Conservation (phyloP, 2,113 vertebrate genomes). For the Prionailurus bengalensis region DNA sequence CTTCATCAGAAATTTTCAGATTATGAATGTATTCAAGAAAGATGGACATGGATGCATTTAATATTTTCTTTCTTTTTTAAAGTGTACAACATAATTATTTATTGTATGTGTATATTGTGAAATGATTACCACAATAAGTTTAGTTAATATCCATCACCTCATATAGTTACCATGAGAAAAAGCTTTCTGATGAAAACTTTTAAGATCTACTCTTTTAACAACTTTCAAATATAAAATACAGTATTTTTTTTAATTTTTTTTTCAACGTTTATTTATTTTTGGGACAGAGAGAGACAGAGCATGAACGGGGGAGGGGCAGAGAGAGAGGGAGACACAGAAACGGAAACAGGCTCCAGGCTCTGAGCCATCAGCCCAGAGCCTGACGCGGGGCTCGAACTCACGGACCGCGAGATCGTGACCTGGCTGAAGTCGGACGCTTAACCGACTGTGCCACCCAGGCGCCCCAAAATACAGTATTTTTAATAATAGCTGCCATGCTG, state of each 20-base stretch:
- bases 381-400: too few species aligned
- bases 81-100: neutral
- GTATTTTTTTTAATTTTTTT: neutral
- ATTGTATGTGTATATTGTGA: neutral
- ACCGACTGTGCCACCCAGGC: too few species aligned
- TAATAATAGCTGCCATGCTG: neutral
- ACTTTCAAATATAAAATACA: neutral
- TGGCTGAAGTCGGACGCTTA: too few species aligned
- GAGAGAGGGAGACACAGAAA: too few species aligned
- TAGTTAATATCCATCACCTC: neutral
- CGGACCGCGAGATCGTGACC: too few species aligned
- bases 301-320: too few species aligned
- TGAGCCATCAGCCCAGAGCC: too few species aligned
- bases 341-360: too few species aligned
- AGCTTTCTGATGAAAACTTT: neutral
- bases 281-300: too few species aligned
- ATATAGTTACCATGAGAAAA: neutral
- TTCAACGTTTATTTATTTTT: too few species aligned
- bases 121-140: neutral
- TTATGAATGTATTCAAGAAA: neutral
- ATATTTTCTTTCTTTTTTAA: neutral
- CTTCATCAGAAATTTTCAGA: neutral
- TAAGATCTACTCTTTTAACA: neutral
- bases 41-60: neutral
- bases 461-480: neutral